A percentile compares a stretch with the other conserved stretches of the same genome.
phyloP scores from a whole-genome alignment of 2,113 vertebrate genomes.

The Zosterops borbonicus region DNA sequence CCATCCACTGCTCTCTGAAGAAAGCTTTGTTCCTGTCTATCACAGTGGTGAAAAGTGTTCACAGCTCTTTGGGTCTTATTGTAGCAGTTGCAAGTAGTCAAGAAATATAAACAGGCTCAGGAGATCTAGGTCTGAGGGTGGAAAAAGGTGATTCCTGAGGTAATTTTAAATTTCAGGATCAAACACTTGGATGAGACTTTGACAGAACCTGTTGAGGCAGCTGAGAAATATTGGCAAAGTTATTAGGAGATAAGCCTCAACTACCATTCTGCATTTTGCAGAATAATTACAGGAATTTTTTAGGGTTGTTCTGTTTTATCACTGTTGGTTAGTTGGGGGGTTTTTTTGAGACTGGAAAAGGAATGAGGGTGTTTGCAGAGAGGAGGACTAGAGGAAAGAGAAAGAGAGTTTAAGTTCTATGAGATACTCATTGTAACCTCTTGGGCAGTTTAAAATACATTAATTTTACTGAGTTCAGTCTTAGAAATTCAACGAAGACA shows the following conservation, averaged over 20 bases:
- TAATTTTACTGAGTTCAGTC: neutral
- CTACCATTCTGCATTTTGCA: neutral
- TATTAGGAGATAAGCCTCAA: neutral
- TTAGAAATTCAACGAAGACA: constrained; percentile 22
- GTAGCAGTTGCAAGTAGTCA: neutral
- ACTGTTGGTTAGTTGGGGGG: accelerated
- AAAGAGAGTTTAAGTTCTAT: neutral
- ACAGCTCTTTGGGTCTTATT: neutral
- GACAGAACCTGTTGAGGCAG: neutral
- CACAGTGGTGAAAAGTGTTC: constrained; percentile 30
- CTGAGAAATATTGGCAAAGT: neutral
- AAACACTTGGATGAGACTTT: neutral
- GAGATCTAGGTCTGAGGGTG: neutral
- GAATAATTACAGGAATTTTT: neutral
- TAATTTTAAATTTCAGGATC: neutral
- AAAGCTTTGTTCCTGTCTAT: constrained; percentile 54
- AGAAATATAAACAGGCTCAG: neutral
- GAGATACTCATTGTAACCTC: neutral
- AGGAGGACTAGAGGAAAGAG: neutral
- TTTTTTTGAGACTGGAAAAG: neutral
- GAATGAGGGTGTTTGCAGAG: neutral
- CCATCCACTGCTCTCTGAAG: constrained; percentile 10
- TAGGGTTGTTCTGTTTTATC: neutral
- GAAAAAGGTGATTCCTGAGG: neutral
- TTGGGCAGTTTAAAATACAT: neutral